phyloP scores from a whole-genome alignment of 2,888 invertebrate species.

The Elegia similella region DNA sequence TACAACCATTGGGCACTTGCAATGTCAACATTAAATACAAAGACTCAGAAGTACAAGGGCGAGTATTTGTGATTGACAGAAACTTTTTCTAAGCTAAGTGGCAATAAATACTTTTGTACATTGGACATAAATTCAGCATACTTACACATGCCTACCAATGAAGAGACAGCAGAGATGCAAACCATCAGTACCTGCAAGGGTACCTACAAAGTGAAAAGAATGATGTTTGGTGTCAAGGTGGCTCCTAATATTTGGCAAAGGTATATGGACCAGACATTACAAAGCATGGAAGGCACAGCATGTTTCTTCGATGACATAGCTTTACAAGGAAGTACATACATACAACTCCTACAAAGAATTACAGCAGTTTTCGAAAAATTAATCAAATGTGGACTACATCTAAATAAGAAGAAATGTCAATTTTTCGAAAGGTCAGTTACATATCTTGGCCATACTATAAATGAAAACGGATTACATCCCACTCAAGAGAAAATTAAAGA shows the following conservation, averaged over 20 bases:
- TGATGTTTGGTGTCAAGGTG: slow-evolving; percentile 38
- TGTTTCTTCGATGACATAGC: slow-evolving; percentile 43
- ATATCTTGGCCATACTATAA: slow-evolving; percentile 26
- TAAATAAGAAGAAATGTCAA: slow-evolving; percentile 26
- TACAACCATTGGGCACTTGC: background rate
- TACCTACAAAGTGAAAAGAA: slow-evolving; percentile 35
- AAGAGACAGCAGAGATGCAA: slow-evolving; percentile 23
- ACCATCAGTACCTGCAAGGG: slow-evolving; percentile 35
- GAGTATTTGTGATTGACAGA: slow-evolving; percentile 16
- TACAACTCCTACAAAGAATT: background rate
- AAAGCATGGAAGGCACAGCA: slow-evolving; percentile 30
- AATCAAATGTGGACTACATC: slow-evolving; percentile 18
- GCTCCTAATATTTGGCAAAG: slow-evolving; percentile 31
- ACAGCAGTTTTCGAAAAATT: slow-evolving; percentile 14
- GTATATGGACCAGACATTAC: slow-evolving; percentile 39
- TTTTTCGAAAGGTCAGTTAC: slow-evolving; percentile 27
- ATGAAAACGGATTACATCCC: no score
- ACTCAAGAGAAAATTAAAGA: no score
- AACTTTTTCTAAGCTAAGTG: slow-evolving; percentile 10
- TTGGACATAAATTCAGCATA: slow-evolving; percentile 26
- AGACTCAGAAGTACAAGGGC: background rate
- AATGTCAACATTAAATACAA: no score
- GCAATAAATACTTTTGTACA: slow-evolving; percentile 21
- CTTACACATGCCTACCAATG: slow-evolving; percentile 19
- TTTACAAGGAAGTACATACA: slow-evolving; percentile 27